Conservation (phyloP, 2,797 vertebrate species). For the Acipenser oxyrinchus region DNA sequence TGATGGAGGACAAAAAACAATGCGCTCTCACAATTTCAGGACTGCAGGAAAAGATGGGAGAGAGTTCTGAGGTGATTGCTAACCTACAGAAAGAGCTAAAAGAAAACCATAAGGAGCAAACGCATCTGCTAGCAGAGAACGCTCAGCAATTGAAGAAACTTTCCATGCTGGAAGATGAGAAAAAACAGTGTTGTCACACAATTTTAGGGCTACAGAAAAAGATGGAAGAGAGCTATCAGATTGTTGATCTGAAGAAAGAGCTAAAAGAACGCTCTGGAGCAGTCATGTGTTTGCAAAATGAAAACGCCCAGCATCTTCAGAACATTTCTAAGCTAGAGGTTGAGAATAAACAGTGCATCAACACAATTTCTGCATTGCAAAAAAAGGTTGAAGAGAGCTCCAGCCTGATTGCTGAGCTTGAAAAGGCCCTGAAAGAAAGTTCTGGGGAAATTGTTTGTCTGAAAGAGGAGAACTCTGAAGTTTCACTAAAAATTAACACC, state of each 20-base stretch:
- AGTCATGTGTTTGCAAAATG: too few species aligned
- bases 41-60: slow-evolving; percentile 29
- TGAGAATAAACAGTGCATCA: too few species aligned
- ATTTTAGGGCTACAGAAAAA: too few species aligned
- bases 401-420: slow-evolving; percentile 19
- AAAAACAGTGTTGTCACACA: slow-evolving; percentile 7
- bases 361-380: too few species aligned
- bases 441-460: slow-evolving; percentile 33
- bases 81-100: slow-evolving; percentile 21
- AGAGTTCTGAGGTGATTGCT: slow-evolving; percentile 13
- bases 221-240: too few species aligned
- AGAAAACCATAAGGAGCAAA: neutral
- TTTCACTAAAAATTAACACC: slow-evolving; percentile 10
- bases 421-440: slow-evolving; percentile 21
- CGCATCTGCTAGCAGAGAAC: slow-evolving; percentile 19
- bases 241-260: too few species aligned
- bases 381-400: slow-evolving; percentile 1
- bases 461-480: slow-evolving; percentile 37
- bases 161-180: slow-evolving; percentile 19
- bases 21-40: slow-evolving; percentile 27
- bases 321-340: too few species aligned
- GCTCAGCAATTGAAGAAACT: neutral
- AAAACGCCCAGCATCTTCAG: too few species aligned
- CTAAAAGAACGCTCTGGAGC: too few species aligned
- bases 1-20: slow-evolving; percentile 6